Percentiles rank a stretch among this genome's conserved stretches.
Evolutionary conservation across 2,113 vertebrate genomes (phyloP).

Genomic region (Chloroceryle aenea): DNA sequence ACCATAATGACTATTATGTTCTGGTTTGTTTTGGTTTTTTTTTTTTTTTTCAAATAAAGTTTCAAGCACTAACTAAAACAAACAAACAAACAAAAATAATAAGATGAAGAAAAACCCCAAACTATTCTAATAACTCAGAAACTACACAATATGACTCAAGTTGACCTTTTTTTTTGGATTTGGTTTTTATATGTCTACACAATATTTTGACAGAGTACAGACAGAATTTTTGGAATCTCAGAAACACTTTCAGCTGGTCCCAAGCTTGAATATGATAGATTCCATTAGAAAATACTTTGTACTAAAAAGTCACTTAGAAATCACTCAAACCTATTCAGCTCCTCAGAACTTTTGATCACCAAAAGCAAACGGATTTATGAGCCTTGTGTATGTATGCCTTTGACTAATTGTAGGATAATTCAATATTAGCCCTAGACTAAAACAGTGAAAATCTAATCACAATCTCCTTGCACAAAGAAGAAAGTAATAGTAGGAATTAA

Average conservation of each 20-base stretch:
- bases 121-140: not conserved
- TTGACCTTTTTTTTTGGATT: not conserved
- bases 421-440: not conserved
- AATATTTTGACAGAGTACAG: not conserved
- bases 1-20: not conserved
- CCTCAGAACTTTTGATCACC: not conserved
- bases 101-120: not conserved
- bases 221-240: not conserved
- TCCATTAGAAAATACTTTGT: not conserved
- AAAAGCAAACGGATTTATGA: not conserved
- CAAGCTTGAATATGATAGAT: not conserved
- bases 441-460: not conserved
- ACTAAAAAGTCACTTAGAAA: not conserved
- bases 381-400: not conserved
- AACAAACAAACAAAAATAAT: not conserved
- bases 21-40: not conserved
- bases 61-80: not conserved
- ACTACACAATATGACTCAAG: not conserved
- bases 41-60: rapidly evolving
- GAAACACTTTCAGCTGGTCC: not conserved
- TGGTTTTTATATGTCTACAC: not conserved
- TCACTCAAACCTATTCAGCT: not conserved
- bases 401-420: not conserved
- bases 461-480: not conserved
- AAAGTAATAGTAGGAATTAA: not conserved